Evolutionary conservation across 1,140 invertebrate species (phyloP).

Genomic region (Panagrolaimus sp.): DNA sequence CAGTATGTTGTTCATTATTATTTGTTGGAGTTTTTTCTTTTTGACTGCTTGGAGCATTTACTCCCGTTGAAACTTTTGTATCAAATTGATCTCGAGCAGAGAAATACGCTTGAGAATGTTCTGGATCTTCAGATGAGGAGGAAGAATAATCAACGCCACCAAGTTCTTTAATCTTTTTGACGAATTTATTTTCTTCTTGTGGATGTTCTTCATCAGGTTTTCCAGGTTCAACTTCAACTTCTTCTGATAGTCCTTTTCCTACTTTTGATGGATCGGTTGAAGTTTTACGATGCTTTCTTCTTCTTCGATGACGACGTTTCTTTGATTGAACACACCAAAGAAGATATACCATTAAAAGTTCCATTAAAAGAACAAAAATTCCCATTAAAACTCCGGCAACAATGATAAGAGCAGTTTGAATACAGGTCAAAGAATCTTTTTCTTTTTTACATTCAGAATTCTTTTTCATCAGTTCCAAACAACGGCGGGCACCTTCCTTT

Average conservation of each 20-base stretch:
- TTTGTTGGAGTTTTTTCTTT: not conserved
- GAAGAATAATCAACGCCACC: slow-evolving; percentile 9
- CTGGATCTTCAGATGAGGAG: not conserved
- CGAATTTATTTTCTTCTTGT: slow-evolving; percentile 7
- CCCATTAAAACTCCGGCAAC: not conserved
- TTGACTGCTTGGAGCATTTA: too few relatives aligned
- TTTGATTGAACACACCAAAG: not conserved
- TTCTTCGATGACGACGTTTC: not conserved
- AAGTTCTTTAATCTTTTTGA: slow-evolving; percentile 4
- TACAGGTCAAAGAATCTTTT: too few relatives aligned
- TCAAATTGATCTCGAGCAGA: slow-evolving; percentile 12
- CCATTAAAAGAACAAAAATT: not conserved
- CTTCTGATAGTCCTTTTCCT: too few relatives aligned
- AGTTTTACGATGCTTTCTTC: not conserved
- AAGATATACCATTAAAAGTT: not conserved
- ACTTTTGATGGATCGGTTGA: too few relatives aligned
- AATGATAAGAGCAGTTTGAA: not conserved
- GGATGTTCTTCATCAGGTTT: too few relatives aligned
- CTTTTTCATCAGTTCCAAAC: too few relatives aligned
- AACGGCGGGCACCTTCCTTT: too few relatives aligned
- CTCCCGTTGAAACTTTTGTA: too few relatives aligned
- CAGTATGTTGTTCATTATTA: not conserved
- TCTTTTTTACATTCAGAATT: too few relatives aligned
- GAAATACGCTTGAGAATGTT: slow-evolving; percentile 10
- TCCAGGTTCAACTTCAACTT: too few relatives aligned